Base-by-base conservation (phyloP, 2,888 invertebrate genomes). In the Platycheirus rosarum region DNA sequence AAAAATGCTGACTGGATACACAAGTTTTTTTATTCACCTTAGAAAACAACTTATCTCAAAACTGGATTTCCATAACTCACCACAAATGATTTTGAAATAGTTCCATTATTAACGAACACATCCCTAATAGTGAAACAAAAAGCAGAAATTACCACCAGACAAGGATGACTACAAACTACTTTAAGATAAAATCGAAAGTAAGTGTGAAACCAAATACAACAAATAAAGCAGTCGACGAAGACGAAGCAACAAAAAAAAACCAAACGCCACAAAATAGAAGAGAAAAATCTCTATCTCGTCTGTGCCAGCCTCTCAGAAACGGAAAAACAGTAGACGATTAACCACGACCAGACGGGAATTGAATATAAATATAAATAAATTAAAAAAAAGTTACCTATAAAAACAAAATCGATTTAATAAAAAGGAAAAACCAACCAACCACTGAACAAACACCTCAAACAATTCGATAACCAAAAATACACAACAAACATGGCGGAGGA, bases 401-500 rank as follows among this genome's bases (percentile, higher is more conserved):
- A 46, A 6, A 8, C n/a, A 20, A 13, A 63, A 18, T 23, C 14
- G 8, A 40, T 40, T 40, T 13, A 13, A 13, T 13, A 40, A 13
- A n/a, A n/a, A 40, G 13, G 11, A 32, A 51, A 29, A 65, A 20
- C 16, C 62, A 26, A 51, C 29, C 26, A n/a, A 40, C 42, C 2
- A 20, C 62, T 48, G 13, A 62, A 57, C n/a, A 46, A 23, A 16
- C 11, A 32, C 16, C 14, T 5, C 42, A 14, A 42, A 55, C 8
- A 71, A 46, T 60, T 69, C 71, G 63, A 85, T 60, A 55, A 86
- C 3, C 6, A 8, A 8, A 8, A 32, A 32, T 32, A 32, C 2
- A 6, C 3, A 32, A 32, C 29, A 32, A 32, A 32, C 8, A 32
- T 86, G 86, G 86, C 86, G 75, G 85, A 82, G 80, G 85, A 85